Base-by-base conservation (phyloP, 2,113 vertebrate species). In the Colinus virginianus region DNA sequence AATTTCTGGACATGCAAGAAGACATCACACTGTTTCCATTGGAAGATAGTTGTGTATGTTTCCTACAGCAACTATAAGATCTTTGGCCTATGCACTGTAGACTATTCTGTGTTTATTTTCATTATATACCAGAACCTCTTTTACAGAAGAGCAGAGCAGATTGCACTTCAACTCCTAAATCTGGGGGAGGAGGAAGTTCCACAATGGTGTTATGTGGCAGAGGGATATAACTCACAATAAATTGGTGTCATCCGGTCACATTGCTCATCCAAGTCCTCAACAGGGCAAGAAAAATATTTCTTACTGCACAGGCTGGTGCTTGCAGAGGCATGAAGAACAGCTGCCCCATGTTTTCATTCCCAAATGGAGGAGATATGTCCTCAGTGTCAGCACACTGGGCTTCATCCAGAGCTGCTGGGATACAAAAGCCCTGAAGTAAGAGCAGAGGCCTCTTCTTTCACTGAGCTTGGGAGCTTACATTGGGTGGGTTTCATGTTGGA, bases 1-100 rank as follows among this genome's bases (percentile, higher is more conserved):
- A 49, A 69, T 94, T 84, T 83, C 40, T 92, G 85, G 94, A 84
- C 87, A 91, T 76, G 76, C 69, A 95, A 86, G 95, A 93, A 95
- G 91, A 93, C 69, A 91, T 88, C 81, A 36, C 51, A 42, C n/a
- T 86, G 72, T 95, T 96, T 90, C 95, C 91, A 94, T 81, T 94
- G 94, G 87, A 76, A 93, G 93, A 91, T 91, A 64, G 76, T 80
- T 90, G 91, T 62, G 48, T 53, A 88, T 78, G 69, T 91, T 94
- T 80, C 94, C 87, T 93, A 34, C 66, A 94, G 88, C 79, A 88
- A 81, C 64, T 66, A 34, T 48, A 90, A 94, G 86, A 93, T 94
- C 91, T 93, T 84, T 93, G 91, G 48, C 85, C 94, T 91, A 30
- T 68, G 85, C 64, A 55, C 85, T 58, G 61, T 67, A 84, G 68